Conservation (phyloP, 2,113 vertebrate genomes). For the Aptenodytes forsteri region DNA sequence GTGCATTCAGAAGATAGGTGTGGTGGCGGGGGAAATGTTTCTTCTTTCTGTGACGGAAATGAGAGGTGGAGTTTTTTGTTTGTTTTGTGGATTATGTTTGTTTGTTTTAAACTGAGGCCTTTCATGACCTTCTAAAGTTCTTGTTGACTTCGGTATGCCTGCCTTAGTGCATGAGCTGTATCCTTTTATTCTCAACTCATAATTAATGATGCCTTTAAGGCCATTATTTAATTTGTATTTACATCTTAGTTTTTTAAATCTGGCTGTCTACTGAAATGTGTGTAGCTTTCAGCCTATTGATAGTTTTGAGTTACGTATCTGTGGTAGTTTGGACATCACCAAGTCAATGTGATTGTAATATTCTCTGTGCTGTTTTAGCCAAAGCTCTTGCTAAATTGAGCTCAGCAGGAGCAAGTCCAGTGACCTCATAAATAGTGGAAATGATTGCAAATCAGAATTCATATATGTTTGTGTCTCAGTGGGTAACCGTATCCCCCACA, state of each 20-base stretch:
- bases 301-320: neutral
- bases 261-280: neutral
- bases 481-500: slow-evolving; percentile 74
- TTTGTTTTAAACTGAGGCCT: neutral
- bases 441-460: slow-evolving; percentile 83
- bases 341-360: slow-evolving; percentile 76
- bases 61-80: rapidly evolving
- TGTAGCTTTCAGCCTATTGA: slow-evolving; percentile 29
- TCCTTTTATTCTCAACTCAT: neutral
- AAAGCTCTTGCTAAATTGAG: slow-evolving; percentile 81
- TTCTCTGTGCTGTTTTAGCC: slow-evolving; percentile 72
- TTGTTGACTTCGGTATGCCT: neutral
- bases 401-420: slow-evolving; percentile 81
- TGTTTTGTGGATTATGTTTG: neutral
- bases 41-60: neutral
- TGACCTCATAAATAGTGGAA: slow-evolving; percentile 84
- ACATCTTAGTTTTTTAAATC: neutral
- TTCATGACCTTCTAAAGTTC: neutral
- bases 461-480: slow-evolving; percentile 77
- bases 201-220: neutral
- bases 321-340: slow-evolving; percentile 62
- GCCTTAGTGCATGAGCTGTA: neutral
- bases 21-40: neutral
- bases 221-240: neutral
- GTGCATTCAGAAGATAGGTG: neutral